A percentile compares a stretch with the other conserved stretches of the same genome.
phyloP scores from a whole-genome alignment of 2,797 vertebrate species.

The Betta splendens region DNA sequence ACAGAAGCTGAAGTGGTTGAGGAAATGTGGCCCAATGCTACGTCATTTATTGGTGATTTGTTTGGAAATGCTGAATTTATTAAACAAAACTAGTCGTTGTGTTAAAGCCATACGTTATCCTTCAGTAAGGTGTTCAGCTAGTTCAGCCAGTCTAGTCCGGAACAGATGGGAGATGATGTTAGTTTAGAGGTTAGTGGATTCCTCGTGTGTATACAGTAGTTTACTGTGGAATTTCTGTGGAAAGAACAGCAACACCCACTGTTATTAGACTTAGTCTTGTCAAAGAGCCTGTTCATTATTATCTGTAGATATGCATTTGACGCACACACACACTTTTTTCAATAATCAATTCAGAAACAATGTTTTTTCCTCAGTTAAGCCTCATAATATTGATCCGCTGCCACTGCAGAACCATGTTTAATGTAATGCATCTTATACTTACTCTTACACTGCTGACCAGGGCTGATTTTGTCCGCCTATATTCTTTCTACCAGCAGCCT shows the following conservation, averaged over 20 bases:
- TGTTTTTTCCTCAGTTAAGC: not conserved
- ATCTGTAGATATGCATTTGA: too few relatives aligned
- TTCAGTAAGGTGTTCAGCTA: not conserved
- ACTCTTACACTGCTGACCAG: too few relatives aligned
- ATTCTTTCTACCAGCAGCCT: not conserved
- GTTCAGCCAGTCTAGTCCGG: not conserved
- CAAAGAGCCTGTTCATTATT: too few relatives aligned
- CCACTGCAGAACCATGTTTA: too few relatives aligned
- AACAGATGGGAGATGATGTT: too few relatives aligned
- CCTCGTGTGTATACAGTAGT: not conserved
- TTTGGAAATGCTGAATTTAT: too few relatives aligned
- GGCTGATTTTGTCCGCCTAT: too few relatives aligned
- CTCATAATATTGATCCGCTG: not conserved
- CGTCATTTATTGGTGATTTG: constrained; percentile 25
- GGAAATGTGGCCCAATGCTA: constrained; percentile 18
- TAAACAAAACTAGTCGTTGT: too few relatives aligned
- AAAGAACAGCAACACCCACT: constrained; percentile 8
- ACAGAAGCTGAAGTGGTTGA: constrained; percentile 10
- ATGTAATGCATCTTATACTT: too few relatives aligned
- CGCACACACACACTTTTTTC: too few relatives aligned
- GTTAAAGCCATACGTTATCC: too few relatives aligned
- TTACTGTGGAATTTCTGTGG: not conserved
- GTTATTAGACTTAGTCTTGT: not conserved
- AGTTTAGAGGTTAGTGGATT: too few relatives aligned
- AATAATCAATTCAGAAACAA: not conserved